Conservation (phyloP, 2,113 vertebrate genomes). For the Ceyx melanurus region DNA sequence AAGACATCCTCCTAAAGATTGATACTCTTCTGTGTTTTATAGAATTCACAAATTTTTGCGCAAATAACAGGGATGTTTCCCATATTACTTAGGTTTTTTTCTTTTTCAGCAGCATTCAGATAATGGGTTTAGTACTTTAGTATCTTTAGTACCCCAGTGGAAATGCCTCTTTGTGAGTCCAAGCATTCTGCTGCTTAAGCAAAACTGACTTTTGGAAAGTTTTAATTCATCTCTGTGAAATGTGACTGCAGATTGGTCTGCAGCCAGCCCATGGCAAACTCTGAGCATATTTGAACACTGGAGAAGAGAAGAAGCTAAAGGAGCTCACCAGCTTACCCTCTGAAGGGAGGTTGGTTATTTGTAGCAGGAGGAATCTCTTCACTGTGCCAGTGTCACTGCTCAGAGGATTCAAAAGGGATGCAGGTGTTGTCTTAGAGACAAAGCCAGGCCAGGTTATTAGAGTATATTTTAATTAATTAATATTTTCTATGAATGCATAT, state of each 20-base stretch:
- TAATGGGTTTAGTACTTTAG: not conserved
- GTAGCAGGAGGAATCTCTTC: not conserved
- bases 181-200: not conserved
- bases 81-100: not conserved
- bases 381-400: not conserved
- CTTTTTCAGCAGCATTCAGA: not conserved
- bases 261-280: not conserved
- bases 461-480: not conserved
- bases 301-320: not conserved
- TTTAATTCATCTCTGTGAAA: not conserved
- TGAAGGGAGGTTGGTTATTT: not conserved
- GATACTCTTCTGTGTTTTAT: not conserved
- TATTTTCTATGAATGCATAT: not conserved
- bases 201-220: slow-evolving; percentile 16
- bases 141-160: not conserved
- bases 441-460: not conserved
- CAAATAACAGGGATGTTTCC: not conserved
- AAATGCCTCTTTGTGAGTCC: not conserved
- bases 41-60: not conserved
- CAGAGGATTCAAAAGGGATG: not conserved
- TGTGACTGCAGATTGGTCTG: not conserved
- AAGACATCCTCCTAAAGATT: not conserved
- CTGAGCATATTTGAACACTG: not conserved
- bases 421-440: not conserved
- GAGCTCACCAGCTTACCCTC: not conserved